phyloP scores from a whole-genome alignment of 1,140 invertebrate species.

The Bombus sylvicola region DNA sequence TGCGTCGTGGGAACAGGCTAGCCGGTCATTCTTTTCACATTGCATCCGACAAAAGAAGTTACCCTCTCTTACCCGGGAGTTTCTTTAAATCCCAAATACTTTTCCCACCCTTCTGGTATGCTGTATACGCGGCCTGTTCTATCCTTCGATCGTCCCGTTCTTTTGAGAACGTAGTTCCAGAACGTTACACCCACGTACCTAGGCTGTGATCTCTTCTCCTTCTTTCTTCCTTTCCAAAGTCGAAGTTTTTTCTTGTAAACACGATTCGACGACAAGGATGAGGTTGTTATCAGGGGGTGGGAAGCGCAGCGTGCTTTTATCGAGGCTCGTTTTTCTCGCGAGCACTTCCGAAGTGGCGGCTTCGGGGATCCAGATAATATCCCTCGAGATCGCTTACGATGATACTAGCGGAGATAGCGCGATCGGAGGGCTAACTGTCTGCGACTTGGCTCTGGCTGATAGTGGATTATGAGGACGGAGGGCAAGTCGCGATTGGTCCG shows the following conservation, averaged over 20 bases:
- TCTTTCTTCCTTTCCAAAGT: neutral
- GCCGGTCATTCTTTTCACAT: conserved; percentile 67
- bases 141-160: conserved; percentile 45
- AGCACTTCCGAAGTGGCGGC: neutral
- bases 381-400: conserved; percentile 37
- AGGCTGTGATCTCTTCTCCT: conserved; percentile 42
- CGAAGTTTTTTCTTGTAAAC: conserved; percentile 53
- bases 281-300: conserved; percentile 44
- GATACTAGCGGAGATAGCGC: conserved; percentile 30
- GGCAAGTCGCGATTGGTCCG: neutral
- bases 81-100: conserved; percentile 67
- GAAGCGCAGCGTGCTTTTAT: conserved; percentile 36
- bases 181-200: neutral
- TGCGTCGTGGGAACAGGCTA: too few relatives aligned
- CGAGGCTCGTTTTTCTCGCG: conserved; percentile 46
- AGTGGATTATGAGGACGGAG: neutral
- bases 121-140: conserved; percentile 5
- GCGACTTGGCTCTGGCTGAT: neutral
- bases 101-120: conserved; percentile 35
- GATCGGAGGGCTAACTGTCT: conserved; percentile 16
- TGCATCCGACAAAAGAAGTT: conserved; percentile 63
- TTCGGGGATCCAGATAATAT: conserved; percentile 1
- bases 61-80: conserved; percentile 34
- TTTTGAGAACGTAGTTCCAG: conserved; percentile 2
- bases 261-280: conserved; percentile 42